phyloP scores from a whole-genome alignment of 1,140 invertebrate genomes.

The Macrocentrus cingulum region DNA sequence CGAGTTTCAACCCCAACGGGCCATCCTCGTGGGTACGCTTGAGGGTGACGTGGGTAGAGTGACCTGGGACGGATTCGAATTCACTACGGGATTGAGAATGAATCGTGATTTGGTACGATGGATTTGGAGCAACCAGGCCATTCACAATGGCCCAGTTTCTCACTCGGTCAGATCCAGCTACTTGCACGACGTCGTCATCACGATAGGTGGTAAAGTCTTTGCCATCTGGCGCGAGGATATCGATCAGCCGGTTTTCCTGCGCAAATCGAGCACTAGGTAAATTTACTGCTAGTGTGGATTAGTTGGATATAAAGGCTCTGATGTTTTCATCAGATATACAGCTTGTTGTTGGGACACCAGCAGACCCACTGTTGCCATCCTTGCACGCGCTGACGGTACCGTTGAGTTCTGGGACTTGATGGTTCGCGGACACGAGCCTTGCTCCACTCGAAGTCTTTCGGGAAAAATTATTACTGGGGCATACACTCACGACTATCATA shows the following conservation, averaged over 20 bases:
- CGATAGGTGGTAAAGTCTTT: conserved; percentile 63
- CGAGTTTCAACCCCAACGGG: conserved; percentile 29
- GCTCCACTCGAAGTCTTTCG: conserved; percentile 42
- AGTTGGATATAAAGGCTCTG: not conserved
- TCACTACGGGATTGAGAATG: conserved; percentile 60
- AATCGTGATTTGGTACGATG: conserved; percentile 60
- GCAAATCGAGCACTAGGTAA: conserved; percentile 48
- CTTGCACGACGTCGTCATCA: conserved; percentile 59
- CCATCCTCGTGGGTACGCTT: conserved; percentile 42
- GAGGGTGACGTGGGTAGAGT: conserved; percentile 59
- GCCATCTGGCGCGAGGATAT: conserved; percentile 63
- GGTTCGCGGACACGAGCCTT: conserved; percentile 48
- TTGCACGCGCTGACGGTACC: conserved; percentile 60
- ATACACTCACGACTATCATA: conserved; percentile 39
- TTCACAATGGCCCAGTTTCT: conserved; percentile 70
- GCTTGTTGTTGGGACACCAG: conserved; percentile 58
- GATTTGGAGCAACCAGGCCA: conserved; percentile 50
- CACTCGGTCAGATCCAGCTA: conserved; percentile 61
- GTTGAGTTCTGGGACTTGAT: conserved; percentile 65
- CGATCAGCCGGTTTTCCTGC: conserved; percentile 60
- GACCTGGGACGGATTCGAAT: conserved; percentile 65
- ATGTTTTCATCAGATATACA: conserved; percentile 52
- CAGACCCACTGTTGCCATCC: conserved; percentile 56
- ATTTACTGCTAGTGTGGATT: not conserved
- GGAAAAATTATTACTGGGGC: conserved; percentile 48